Evolutionary conservation across 1,140 invertebrate genomes (phyloP), one percentile per base, ranked within the genome.

Genomic region (Micrasema longulum): DNA sequence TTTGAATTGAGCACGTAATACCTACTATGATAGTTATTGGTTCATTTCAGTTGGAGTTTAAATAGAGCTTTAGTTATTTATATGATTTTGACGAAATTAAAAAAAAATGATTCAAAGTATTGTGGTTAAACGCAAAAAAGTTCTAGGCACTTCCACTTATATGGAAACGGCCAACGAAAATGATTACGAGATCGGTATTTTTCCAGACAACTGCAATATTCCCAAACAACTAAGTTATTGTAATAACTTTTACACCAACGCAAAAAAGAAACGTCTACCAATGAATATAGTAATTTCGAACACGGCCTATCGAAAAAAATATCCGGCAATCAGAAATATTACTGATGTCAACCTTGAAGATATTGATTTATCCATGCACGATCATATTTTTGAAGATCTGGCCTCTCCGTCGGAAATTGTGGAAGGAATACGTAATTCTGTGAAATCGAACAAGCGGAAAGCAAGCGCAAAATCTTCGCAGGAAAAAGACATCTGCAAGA

Each of bases 201-300:
- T 31, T 31, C 26, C 26, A 31, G 26, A 31, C 7, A 31, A 31
- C 2, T 31, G 26, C 26, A 4, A 4, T 31, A 31, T 31, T 7
- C 26, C 26, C 7, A 48, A 14, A n/a, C 47, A 48, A 18, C 16
- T 11, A 18, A 22, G 16, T 18, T 16, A 20, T 48, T 0, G 16
- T 14, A 48, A 20, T 48, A 11, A 4, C 10, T 48, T 20, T 48
- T 48, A 48, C 20, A 18, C 16, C 20, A 48, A 48, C 20, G 47
- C 20, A 18, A 16, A 10, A 16, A n/a, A n/a, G 47, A 48, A 48
- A 48, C 47, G 18, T 48, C 20, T 48, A 10, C 47, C 16, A 1
- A 48, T 48, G 47, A 48, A 48, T 9, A 48, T 48, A 22, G 20
- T 48, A 6, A 16, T 48, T 48, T 48, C 47, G 10, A 48, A 48